A percentile compares a stretch with the other conserved stretches of the same genome.
Evolutionary conservation across 2,797 vertebrate genomes (phyloP).

Genomic region (Enoplosus armatus): DNA sequence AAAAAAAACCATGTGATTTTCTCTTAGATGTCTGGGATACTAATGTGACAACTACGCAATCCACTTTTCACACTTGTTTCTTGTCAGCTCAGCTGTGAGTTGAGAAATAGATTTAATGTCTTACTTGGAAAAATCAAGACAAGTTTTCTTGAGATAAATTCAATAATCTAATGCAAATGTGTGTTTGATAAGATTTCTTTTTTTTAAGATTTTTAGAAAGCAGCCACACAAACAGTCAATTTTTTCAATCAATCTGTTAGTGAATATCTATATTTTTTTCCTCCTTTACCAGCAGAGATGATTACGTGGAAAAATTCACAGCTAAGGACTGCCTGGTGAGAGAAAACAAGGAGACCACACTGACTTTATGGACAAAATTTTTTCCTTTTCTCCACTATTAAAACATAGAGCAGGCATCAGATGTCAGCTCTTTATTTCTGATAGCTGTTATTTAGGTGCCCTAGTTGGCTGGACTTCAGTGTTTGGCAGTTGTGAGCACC

Average conservation of each 20-base stretch:
- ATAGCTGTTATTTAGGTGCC: constrained; percentile 78
- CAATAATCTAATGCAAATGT: not conserved
- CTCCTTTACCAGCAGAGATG: constrained; percentile 21
- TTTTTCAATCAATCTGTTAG: not conserved
- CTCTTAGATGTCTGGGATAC: not conserved
- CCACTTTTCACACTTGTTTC: not conserved
- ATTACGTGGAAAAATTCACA: constrained; percentile 70
- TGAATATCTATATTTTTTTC: not conserved
- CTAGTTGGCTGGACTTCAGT: constrained; percentile 74
- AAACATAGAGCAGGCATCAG: constrained; percentile 69
- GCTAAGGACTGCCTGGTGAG: constrained; percentile 61
- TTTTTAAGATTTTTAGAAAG: no score
- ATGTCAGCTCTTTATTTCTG: constrained; percentile 70
- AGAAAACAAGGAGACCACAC: constrained; percentile 78
- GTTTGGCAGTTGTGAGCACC: constrained; percentile 70
- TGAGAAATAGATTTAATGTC: constrained; percentile 8
- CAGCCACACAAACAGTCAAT: not conserved
- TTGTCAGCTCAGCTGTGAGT: not conserved
- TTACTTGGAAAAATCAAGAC: not conserved
- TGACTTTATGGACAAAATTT: constrained; percentile 71
- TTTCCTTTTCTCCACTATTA: constrained; percentile 72
- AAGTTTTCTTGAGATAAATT: not conserved
- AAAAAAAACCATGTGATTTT: not conserved
- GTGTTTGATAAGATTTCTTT: constrained; percentile 11
- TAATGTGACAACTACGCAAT: not conserved